These are phyloP conservation scores for Diplosoma virens DNA, from an alignment of 23 tunicate species.

Conservation along the genomic window DNA sequence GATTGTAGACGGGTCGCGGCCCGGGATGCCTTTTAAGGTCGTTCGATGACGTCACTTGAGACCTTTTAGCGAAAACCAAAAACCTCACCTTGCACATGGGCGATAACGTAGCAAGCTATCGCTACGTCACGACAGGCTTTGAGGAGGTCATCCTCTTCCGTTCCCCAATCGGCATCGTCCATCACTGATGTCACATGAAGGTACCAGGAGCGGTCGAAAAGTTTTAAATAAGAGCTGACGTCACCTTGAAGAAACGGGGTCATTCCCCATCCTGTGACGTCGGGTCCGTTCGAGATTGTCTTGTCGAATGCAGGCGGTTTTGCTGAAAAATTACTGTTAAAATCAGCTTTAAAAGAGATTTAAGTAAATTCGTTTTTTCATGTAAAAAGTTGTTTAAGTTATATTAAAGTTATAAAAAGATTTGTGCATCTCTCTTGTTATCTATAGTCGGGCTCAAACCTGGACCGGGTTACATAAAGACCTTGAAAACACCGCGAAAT, in stretches of 20 bases:
- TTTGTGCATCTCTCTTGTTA: too few species aligned
- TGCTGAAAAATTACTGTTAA: too few species aligned
- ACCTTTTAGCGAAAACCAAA: background rate
- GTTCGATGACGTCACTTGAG: background rate
- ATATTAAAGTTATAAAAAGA: too few species aligned
- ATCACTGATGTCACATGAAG: slow-evolving; percentile 43
- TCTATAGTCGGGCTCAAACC: too few species aligned
- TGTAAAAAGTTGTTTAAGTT: too few species aligned
- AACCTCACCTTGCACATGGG: slow-evolving; percentile 48
- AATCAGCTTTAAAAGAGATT: too few species aligned
- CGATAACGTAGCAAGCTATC: slow-evolving; percentile 41
- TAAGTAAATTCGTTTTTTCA: too few species aligned
- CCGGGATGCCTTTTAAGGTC: slow-evolving; percentile 54
- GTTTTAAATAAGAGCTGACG: background rate
- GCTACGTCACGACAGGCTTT: slow-evolving; percentile 28
- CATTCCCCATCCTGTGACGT: slow-evolving; percentile 26
- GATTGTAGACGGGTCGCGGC: slow-evolving; percentile 33
- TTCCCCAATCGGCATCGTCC: slow-evolving; percentile 22
- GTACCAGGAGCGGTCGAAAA: slow-evolving; percentile 63
- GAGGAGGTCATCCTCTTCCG: slow-evolving; percentile 32
- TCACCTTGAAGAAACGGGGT: slow-evolving; percentile 27
- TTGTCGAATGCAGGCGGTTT: too few species aligned
- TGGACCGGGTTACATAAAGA: too few species aligned
- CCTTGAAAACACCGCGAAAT: too few species aligned
- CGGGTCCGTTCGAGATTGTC: background rate